These are phyloP conservation scores for Drosophila hydei DNA, from an alignment of 1,140 invertebrate genomes.

Conservation along the genomic window DNA sequence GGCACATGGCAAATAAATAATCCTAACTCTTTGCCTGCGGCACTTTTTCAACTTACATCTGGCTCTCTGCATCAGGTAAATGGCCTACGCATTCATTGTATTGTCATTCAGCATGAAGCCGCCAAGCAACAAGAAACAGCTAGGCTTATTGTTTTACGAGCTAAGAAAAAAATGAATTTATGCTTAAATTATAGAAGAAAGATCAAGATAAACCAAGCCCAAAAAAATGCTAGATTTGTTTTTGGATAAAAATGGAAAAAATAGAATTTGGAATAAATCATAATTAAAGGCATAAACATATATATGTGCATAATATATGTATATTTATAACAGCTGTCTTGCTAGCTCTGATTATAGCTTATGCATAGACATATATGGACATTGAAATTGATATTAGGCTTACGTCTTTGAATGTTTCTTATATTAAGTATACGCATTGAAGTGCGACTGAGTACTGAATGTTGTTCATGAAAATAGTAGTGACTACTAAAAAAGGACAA, in stretches of 20 bases:
- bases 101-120: conserved; percentile 22
- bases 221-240: too few species aligned
- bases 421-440: too few species aligned
- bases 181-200: neutral
- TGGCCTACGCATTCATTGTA: conserved; percentile 23
- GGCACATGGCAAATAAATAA: conserved; percentile 43
- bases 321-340: too few species aligned
- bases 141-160: neutral
- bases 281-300: neutral
- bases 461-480: too few species aligned
- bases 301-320: too few species aligned
- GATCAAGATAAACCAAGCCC: neutral
- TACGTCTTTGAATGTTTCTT: neutral
- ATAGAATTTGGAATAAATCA: neutral
- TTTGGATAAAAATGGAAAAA: too few species aligned
- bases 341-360: neutral
- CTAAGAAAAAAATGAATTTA: neutral
- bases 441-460: too few species aligned
- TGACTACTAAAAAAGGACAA: too few species aligned
- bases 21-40: conserved; percentile 10
- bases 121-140: neutral
- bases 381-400: neutral
- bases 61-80: conserved; percentile 28
- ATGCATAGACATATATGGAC: neutral
- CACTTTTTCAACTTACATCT: conserved; percentile 26